phyloP scores from a whole-genome alignment of 2,797 vertebrate genomes.

The Rhadinocentrus ornatus region DNA sequence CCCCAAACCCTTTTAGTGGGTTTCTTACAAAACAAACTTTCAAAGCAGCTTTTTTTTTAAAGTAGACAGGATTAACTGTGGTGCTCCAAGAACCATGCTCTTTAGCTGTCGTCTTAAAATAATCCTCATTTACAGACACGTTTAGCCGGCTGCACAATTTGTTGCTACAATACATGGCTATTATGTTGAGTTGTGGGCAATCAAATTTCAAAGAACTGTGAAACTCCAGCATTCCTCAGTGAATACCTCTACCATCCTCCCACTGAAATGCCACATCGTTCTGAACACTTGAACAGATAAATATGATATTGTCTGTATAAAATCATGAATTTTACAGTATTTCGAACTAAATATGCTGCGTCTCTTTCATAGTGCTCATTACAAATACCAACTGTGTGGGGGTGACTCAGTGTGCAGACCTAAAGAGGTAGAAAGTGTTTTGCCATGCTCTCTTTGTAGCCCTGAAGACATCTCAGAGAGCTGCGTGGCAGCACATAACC shows the following conservation, averaged over 20 bases:
- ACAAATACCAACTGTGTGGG: slow-evolving; percentile 50
- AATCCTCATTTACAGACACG: slow-evolving; percentile 56
- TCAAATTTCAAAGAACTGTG: slow-evolving; percentile 26
- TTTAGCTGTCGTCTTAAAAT: slow-evolving; percentile 77
- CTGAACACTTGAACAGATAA: neutral
- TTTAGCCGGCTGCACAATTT: slow-evolving; percentile 24
- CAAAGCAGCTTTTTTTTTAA: neutral
- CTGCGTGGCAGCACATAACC: slow-evolving; percentile 48
- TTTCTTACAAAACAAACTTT: slow-evolving; percentile 17
- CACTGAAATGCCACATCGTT: slow-evolving; percentile 10
- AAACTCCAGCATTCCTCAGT: slow-evolving; percentile 13
- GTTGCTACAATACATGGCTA: slow-evolving; percentile 27
- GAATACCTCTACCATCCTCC: slow-evolving; percentile 21
- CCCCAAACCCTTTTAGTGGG: slow-evolving; percentile 19
- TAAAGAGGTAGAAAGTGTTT: slow-evolving; percentile 43
- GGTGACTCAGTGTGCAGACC: slow-evolving; percentile 14
- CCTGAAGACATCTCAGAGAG: slow-evolving; percentile 35
- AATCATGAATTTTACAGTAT: slow-evolving; percentile 15
- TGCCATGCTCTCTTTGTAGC: slow-evolving; percentile 38
- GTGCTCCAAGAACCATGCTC: slow-evolving; percentile 55
- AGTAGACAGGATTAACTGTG: slow-evolving; percentile 7
- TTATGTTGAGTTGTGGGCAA: slow-evolving; percentile 20
- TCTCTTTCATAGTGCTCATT: slow-evolving; percentile 4
- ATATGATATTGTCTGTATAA: slow-evolving; percentile 22
- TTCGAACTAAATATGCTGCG: slow-evolving; percentile 3